Evolutionary conservation across 2,888 invertebrate species (phyloP), one percentile per base, ranked within the genome.

Genomic region (Pyralis farinalis): DNA sequence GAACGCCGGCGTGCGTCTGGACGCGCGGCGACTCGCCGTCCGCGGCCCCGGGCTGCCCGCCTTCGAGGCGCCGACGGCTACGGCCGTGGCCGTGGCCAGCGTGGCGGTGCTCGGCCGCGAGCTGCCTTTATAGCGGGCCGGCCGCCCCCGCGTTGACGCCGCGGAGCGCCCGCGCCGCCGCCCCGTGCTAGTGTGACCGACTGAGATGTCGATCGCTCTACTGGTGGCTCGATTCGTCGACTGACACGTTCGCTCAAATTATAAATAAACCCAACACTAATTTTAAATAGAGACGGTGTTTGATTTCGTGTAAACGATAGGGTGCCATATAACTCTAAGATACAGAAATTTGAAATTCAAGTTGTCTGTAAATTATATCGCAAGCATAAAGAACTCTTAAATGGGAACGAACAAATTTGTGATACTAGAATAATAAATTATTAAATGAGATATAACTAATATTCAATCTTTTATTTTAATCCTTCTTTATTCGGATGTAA

Each of bases 141-240:
- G 16, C 16, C 16, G 16, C 16, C 16, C n/a, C 31, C 20, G 21
- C 16, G 9, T 7, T n/a, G 37, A 37, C 33, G 51, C 43, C 36
- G 31, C 10, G 11, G 22, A 25, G 12, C 39, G 43, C 8, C 35
- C 34, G 29, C 56, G 51, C 9, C 62, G 65, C 43, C 40, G 46
- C 39, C 65, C 69, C 36, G 67, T 71, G 44, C 57, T 71, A 30
- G 68, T 69, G 42, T 71, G 49, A 56, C 16, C 16, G 16, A 2
- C 2, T 2, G 16, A 2, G 16, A 2, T 16, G 3, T 16, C 16
- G 16, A 4, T 16, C 16, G 16, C 16, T 4, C 3, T 4, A 3
- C 16, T 4, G 16, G 16, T 4, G 16, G 16, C 16, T 16, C 16
- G 16, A 16, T 4, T 3, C 16, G 4, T 16, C 16, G 16, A 16